A percentile compares a stretch with the other conserved stretches of the same genome.
These are phyloP conservation scores for Macheiramphus alcinus DNA, from an alignment of 2,113 vertebrate species.

Conservation along the genomic window DNA sequence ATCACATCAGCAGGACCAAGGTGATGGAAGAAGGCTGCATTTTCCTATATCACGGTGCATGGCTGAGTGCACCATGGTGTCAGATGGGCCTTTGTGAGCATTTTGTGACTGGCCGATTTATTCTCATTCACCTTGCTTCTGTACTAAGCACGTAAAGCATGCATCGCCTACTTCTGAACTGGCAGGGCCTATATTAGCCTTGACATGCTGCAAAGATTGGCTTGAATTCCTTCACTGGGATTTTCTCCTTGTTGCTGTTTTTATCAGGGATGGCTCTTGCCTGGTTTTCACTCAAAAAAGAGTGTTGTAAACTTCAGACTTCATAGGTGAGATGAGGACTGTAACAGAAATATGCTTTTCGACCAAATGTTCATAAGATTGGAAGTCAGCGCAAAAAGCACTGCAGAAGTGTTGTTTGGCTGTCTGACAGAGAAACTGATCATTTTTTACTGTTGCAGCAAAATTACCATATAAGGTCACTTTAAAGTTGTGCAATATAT, in stretches of 20 bases:
- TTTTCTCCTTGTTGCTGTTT: neutral
- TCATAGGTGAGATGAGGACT: neutral
- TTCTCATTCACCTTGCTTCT: neutral
- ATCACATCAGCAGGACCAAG: neutral
- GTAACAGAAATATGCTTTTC: neutral
- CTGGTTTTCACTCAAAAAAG: neutral
- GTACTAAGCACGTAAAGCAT: neutral
- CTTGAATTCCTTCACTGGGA: neutral
- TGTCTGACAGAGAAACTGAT: conserved; percentile 48
- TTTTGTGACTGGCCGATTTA: neutral
- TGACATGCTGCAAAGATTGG: neutral
- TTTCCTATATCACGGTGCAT: neutral
- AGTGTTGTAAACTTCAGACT: neutral
- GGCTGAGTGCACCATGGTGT: neutral
- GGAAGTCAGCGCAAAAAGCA: neutral
- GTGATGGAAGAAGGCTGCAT: neutral
- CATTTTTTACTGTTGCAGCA: conserved; percentile 35
- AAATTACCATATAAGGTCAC: conserved; percentile 53
- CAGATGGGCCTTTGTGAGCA: neutral
- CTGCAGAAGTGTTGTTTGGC: conserved; percentile 34
- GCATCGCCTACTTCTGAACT: neutral
- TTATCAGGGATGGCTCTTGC: neutral
- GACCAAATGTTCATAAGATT: neutral
- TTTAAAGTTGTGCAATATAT: neutral
- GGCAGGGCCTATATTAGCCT: neutral